A percentile compares a stretch with the other conserved stretches of the same genome.
These are phyloP conservation scores for Hedya salicella DNA, from an alignment of 2,888 invertebrate genomes.

Conservation along the genomic window DNA sequence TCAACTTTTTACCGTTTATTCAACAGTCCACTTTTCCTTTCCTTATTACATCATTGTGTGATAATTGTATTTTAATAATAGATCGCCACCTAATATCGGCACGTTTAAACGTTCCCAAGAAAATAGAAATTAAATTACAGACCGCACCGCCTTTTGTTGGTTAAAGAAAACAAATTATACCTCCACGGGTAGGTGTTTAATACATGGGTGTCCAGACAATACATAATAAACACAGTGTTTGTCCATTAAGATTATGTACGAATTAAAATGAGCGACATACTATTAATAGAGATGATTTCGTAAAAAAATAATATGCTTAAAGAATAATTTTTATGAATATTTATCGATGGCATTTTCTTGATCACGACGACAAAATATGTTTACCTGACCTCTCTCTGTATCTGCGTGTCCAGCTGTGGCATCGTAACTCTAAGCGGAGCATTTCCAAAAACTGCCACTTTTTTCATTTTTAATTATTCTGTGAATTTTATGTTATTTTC, in stretches of 20 bases:
- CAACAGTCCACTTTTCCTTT: constrained; percentile 18
- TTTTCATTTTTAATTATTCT: too few relatives aligned
- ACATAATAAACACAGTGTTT: neutral
- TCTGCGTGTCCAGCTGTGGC: too few relatives aligned
- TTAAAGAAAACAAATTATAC: constrained; percentile 25
- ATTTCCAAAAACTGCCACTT: too few relatives aligned
- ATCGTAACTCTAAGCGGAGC: too few relatives aligned
- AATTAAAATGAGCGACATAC: neutral
- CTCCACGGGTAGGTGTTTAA: constrained; percentile 2
- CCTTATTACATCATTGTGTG: constrained; percentile 27
- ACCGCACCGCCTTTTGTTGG: constrained; percentile 24
- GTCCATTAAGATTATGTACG: neutral
- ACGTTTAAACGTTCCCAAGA: constrained; percentile 34
- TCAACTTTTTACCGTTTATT: neutral
- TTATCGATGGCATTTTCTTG: too few relatives aligned
- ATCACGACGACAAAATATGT: too few relatives aligned
- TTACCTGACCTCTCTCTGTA: too few relatives aligned
- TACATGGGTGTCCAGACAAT: neutral
- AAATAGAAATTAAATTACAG: constrained; percentile 40
- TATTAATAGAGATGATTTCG: too few relatives aligned
- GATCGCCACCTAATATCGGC: constrained; percentile 16
- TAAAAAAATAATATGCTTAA: too few relatives aligned
- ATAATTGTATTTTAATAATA: constrained; percentile 29
- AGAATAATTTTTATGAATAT: too few relatives aligned
- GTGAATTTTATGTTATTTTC: too few relatives aligned